Percentiles rank a stretch among this genome's conserved stretches.
phyloP scores from a whole-genome alignment of 2,113 vertebrate species.

The Dromiciops gliroides region DNA sequence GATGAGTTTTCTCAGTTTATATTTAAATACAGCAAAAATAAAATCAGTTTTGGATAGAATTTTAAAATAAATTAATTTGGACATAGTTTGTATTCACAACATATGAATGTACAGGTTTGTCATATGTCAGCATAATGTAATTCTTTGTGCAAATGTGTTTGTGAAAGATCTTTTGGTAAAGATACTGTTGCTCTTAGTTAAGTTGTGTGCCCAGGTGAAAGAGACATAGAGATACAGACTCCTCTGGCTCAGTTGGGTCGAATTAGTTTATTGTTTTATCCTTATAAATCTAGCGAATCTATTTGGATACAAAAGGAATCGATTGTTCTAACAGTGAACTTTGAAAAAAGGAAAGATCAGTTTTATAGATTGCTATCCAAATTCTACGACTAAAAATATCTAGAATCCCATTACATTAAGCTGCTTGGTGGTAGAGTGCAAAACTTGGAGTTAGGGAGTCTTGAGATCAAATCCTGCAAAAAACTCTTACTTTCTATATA shows the following conservation, averaged over 20 bases:
- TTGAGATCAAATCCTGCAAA: neutral
- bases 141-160: slow-evolving; percentile 14
- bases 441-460: neutral
- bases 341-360: neutral
- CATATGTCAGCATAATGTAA: neutral
- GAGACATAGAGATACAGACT: neutral
- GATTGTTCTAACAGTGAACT: neutral
- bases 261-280: slow-evolving; percentile 1
- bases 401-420: neutral
- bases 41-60: slow-evolving; percentile 15
- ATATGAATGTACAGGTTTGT: neutral
- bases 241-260: neutral
- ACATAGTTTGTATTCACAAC: neutral
- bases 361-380: neutral
- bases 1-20: neutral
- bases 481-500: neutral
- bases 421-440: neutral
- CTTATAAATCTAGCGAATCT: neutral
- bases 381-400: neutral
- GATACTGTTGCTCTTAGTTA: neutral
- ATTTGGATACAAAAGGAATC: neutral
- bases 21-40: neutral
- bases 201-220: neutral
- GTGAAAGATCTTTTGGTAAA: slow-evolving; percentile 21
- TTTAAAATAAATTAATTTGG: slow-evolving; percentile 9